phyloP scores from a whole-genome alignment of 37 sponge, comb jelly and placozoan genomes.

The Haliclona indistincta region DNA sequence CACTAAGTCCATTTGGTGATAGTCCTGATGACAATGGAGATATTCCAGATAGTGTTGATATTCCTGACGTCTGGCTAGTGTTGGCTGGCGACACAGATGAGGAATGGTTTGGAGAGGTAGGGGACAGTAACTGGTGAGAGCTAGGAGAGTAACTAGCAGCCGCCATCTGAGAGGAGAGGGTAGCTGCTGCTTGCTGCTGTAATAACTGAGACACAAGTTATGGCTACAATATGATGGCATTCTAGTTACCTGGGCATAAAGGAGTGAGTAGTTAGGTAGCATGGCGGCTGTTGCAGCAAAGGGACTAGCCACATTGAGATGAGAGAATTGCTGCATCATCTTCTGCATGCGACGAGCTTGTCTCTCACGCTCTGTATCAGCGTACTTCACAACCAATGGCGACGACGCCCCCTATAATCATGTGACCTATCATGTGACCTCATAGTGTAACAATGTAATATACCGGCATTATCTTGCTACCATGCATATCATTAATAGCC shows the following conservation, averaged over 20 bases:
- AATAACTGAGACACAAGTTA: no score
- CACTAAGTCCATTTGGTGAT: constrained; percentile 46
- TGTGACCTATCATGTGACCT: no score
- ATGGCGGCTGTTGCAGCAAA: no score
- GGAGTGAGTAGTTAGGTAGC: no score
- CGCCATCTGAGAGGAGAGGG: neutral
- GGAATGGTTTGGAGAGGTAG: neutral
- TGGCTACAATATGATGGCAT: neutral
- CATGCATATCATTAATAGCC: constrained; percentile 93
- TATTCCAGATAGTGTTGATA: constrained; percentile 11
- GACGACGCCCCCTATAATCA: constrained; percentile 70
- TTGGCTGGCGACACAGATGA: neutral
- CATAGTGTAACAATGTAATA: no score
- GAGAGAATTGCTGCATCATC: constrained; percentile 78
- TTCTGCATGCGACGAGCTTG: constrained; percentile 82
- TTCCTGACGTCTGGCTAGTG: neutral
- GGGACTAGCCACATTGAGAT: constrained; percentile 64
- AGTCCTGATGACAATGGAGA: constrained; percentile 46
- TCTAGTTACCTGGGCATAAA: constrained; percentile 56
- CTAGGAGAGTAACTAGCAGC: neutral
- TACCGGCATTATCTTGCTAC: constrained; percentile 87
- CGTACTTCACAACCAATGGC: constrained; percentile 91
- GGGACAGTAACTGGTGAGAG: neutral
- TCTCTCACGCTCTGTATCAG: constrained; percentile 91
- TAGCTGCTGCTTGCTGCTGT: neutral